phyloP scores from a whole-genome alignment of 1,140 invertebrate species.

The Bombus waltoni region DNA sequence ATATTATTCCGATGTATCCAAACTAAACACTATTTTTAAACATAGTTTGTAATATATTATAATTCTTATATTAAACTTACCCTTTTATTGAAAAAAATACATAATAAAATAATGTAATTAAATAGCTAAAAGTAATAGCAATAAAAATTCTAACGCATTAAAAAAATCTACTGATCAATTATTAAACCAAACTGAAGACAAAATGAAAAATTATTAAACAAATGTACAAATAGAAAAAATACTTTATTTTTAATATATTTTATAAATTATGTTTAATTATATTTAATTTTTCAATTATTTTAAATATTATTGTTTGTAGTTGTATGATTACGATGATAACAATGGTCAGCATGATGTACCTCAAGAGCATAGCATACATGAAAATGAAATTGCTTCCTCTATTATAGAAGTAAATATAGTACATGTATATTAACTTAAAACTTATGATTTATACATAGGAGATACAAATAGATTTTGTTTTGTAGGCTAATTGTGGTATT shows the following conservation, averaged over 20 bases:
- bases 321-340: background rate
- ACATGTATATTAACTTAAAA: background rate
- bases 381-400: slow-evolving; percentile 28
- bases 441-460: background rate
- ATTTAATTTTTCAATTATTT: background rate
- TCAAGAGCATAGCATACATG: background rate
- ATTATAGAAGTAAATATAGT: slow-evolving; percentile 42
- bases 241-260: background rate
- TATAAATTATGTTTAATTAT: too few relatives aligned
- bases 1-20: background rate
- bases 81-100: background rate
- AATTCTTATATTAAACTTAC: background rate
- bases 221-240: background rate
- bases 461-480: background rate
- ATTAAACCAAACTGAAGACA: background rate
- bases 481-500: slow-evolving; percentile 43
- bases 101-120: background rate
- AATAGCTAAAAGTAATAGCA: background rate
- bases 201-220: background rate
- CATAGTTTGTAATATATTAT: too few relatives aligned
- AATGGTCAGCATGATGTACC: background rate
- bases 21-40: background rate
- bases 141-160: background rate
- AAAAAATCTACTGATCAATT: too few relatives aligned
- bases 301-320: slow-evolving; percentile 15